Percentiles rank a stretch among this genome's conserved stretches.
Evolutionary conservation across 1,140 invertebrate species (phyloP).

Genomic region (Chlorops oryzae): DNA sequence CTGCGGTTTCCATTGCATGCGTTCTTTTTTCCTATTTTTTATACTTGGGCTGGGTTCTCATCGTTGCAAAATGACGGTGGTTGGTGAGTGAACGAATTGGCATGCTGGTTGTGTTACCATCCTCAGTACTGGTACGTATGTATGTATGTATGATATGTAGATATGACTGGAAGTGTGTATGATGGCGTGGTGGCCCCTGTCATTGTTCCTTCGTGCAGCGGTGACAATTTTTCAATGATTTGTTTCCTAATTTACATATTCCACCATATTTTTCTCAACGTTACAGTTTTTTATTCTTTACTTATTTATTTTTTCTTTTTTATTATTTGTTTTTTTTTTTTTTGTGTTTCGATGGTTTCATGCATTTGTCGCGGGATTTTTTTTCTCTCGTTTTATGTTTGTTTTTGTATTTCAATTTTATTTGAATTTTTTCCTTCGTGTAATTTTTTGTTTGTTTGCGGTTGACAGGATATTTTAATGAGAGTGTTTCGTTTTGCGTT

Average conservation of each 20-base stretch:
- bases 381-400: conserved; percentile 1
- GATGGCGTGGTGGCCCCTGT: neutral
- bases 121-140: no score
- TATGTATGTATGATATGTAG: neutral
- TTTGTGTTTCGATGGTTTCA: neutral
- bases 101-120: no score
- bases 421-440: no score
- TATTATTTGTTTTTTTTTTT: conserved; percentile 2
- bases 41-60: conserved; percentile 6
- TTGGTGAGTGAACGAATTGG: conserved; percentile 12
- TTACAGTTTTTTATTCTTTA: conserved; percentile 1
- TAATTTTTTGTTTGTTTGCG: no score
- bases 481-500: no score
- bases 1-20: conserved; percentile 18
- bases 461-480: no score
- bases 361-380: neutral
- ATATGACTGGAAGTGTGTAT: no score
- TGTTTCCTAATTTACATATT: conserved; percentile 45
- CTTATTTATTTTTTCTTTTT: neutral
- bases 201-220: conserved; percentile 17
- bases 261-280: conserved; percentile 16
- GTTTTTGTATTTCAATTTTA: no score
- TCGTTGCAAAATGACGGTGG: neutral
- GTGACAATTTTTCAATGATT: conserved; percentile 48
- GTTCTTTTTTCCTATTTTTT: conserved; percentile 22